phyloP scores from a whole-genome alignment of 2,797 vertebrate genomes.

The Coilia nasus region DNA sequence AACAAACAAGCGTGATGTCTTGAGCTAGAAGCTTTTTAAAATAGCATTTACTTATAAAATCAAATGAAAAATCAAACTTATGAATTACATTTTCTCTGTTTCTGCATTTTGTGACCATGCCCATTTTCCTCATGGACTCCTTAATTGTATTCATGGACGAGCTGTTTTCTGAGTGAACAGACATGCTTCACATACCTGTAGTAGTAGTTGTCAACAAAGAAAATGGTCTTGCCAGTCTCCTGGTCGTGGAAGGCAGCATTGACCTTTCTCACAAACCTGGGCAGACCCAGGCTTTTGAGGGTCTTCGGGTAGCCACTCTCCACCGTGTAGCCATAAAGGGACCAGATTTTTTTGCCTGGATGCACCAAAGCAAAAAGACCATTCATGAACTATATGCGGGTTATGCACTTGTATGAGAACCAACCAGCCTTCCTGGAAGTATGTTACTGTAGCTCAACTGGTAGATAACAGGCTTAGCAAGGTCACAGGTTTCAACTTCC shows the following conservation, averaged over 20 bases:
- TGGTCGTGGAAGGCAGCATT: conserved; percentile 77
- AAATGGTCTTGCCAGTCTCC: conserved; percentile 76
- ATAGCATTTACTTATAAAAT: no score
- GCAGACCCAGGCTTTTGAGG: conserved; percentile 76
- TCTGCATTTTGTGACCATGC: no score
- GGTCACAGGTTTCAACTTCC: no score
- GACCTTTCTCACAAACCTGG: conserved; percentile 72
- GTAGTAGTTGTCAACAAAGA: conserved; percentile 76
- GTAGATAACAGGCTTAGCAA: no score
- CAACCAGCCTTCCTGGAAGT: no score
- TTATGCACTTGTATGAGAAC: no score
- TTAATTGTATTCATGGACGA: not conserved
- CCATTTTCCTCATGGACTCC: no score
- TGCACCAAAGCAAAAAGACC: not conserved
- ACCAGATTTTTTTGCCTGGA: conserved; percentile 72
- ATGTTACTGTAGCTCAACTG: no score
- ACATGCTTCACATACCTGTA: conserved; percentile 74
- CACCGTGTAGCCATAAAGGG: conserved; percentile 69
- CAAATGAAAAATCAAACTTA: no score
- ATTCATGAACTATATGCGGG: not conserved
- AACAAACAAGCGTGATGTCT: no score
- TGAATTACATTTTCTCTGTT: no score
- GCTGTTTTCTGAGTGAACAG: not conserved
- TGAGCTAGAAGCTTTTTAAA: no score
- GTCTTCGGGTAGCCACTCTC: conserved; percentile 75